A percentile compares a stretch with the other conserved stretches of the same genome.
Evolutionary conservation across 2,797 vertebrate genomes (phyloP).

Genomic region (Typhlichthys subterraneus): DNA sequence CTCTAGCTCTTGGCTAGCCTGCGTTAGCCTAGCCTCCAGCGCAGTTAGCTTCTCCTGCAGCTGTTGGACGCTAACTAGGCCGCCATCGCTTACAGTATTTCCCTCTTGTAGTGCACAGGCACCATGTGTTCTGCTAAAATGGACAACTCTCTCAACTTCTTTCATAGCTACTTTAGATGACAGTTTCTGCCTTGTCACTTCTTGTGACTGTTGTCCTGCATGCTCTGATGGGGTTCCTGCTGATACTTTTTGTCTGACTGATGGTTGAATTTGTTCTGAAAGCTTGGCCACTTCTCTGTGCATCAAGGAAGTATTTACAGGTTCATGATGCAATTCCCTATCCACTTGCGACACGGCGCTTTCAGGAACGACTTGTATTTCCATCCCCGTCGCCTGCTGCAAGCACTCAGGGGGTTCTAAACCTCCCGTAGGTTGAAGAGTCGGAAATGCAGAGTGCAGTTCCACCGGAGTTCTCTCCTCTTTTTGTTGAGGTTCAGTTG

Average conservation of each 20-base stretch:
- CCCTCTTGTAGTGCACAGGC: constrained; percentile 20
- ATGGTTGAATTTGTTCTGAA: constrained; percentile 48
- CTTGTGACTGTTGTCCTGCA: constrained; percentile 35
- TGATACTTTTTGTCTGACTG: constrained; percentile 50
- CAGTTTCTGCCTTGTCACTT: constrained; percentile 44
- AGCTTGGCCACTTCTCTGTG: constrained; percentile 13
- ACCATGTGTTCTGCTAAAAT: constrained; percentile 19
- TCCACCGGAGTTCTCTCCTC: constrained; percentile 47
- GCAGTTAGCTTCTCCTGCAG: constrained; percentile 81
- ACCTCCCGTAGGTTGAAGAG: constrained; percentile 36
- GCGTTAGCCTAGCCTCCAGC: constrained; percentile 82
- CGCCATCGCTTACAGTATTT: constrained; percentile 17
- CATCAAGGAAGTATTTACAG: constrained; percentile 22
- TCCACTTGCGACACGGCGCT: constrained; percentile 32
- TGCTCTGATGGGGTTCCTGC: constrained; percentile 42
- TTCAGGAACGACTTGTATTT: constrained; percentile 30
- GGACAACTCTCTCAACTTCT: constrained; percentile 35
- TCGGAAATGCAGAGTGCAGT: constrained; percentile 45
- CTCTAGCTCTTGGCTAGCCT: constrained; percentile 82
- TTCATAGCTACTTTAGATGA: constrained; percentile 30
- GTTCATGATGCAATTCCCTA: constrained; percentile 16
- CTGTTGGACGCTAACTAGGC: constrained; percentile 37
- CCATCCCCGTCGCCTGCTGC: constrained; percentile 28
- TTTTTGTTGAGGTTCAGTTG: constrained; percentile 24
- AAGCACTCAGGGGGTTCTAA: constrained; percentile 32